Evolutionary conservation across 2,113 vertebrate species (phyloP), one percentile per base, ranked within the genome.

Genomic region (Pelobates fuscus): DNA sequence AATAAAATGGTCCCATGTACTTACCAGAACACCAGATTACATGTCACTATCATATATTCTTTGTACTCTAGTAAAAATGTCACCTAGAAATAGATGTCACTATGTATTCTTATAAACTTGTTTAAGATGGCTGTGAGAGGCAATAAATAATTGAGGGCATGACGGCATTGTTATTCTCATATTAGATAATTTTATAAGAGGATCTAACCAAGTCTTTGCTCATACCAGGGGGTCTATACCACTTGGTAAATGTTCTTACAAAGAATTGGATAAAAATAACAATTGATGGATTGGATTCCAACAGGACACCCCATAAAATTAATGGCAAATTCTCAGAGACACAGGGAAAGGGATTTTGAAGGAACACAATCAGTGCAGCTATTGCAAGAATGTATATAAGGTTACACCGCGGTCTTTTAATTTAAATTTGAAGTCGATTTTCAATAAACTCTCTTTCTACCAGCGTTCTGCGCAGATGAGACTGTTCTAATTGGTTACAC

Each of bases 361-460:
- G 20, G 30, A 61, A 44, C 62, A 43, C 62, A 63, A 63, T 26
- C 41, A 59, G 15, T 15, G 18, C 25, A 15, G 4, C 27, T 27
- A 30, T 62, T 27, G 8, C 26, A 23, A 23, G 58, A 43, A 32
- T 26, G 5, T 60, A 24, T 29, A 62, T 30, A 43, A 18, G 26
- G 58, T 49, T 20, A 30, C 43, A 32, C 20, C 15, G 29, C 49
- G 24, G 27, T 49, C n/a, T 46, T 27, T 24, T 24, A 17, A 25
- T 52, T 62, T 55, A 25, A 62, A 71, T 71, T 71, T 41, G 24
- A 7, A 23, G 26, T 60, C 37, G 27, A 43, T 70, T 58, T 70
- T 57, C 68, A 70, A 70, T 61, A 60, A 71, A 71, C 61, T 23
- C 30, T 29, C 32, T 21, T 21, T 70, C 30, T 59, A n/a, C 24